Evolutionary conservation across 2,113 vertebrate species (phyloP), one percentile per base, ranked within the genome.

Genomic region (Pterocles burchelli): DNA sequence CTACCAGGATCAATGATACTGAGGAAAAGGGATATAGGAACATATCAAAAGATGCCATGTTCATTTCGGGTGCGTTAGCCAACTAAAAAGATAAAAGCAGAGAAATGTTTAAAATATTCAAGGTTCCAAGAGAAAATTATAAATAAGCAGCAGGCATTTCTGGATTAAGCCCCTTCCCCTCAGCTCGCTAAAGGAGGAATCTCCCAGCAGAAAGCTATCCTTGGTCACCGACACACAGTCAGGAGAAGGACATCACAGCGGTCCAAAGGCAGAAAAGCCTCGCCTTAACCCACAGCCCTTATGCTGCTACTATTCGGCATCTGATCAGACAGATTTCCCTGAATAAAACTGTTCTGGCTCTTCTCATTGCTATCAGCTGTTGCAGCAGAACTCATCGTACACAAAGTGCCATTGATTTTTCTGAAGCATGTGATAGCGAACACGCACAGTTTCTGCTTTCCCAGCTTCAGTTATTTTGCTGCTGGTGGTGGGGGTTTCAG

Each of bases 351-450:
- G 14, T n/a, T n/a, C 55, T 61, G 61, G n/a, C 43, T 90, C 63
- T 77, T 70, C 75, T 58, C 59, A 6, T 8, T 34, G 28, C 75
- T 45, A 67, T 63, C 77, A 68, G 94, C 74, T 95, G 77, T 34
- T 85, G 31, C 49, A n/a, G 66, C 41, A 84, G 43, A 65, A 93
- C 20, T 28, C 48, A 41, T 4, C 0, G 0, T 13, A 58, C 59
- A 88, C 89, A 77, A 38, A 90, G 90, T 77, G 54, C 75, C 85
- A 52, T 1, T 90, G 88, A 88, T 84, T 57, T 94, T 94, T 21
- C 31, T 18, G 28, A 41, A 89, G 67, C 87, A 76, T 11, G 67
- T 91, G 89, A 91, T 6, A 61, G 78, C 70, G 49, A 78, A 76
- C 52, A 45, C 2, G 0, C 31, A 20, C 0, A 13, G 36, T 11